Evolutionary conservation across 2,888 invertebrate genomes (phyloP).

Genomic region (Tipula confusa): DNA sequence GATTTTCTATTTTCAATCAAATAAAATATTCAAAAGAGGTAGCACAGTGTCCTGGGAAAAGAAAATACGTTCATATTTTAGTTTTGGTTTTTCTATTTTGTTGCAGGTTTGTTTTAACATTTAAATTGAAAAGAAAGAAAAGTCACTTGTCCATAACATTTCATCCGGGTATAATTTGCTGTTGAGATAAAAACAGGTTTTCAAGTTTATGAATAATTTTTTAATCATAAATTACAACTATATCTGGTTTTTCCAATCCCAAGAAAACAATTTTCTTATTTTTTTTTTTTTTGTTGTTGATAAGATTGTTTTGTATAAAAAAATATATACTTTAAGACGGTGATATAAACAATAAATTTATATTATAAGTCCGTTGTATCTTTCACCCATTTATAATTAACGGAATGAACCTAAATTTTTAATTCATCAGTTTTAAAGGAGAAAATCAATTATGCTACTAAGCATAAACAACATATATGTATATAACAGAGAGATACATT

Average conservation of each 20-base stretch:
- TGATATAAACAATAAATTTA: neutral
- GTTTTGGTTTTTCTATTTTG: neutral
- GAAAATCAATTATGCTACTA: neutral
- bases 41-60: neutral
- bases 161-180: neutral
- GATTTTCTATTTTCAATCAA: neutral
- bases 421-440: neutral
- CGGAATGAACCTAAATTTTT: neutral
- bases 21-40: conserved; percentile 12
- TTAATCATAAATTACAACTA: neutral
- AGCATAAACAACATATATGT: neutral
- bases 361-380: neutral
- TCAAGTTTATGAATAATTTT: neutral
- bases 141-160: neutral
- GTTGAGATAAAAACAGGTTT: neutral
- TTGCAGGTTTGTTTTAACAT: neutral
- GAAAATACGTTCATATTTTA: neutral
- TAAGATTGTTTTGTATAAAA: neutral
- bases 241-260: neutral
- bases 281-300: neutral
- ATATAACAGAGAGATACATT: neutral
- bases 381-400: neutral
- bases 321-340: neutral
- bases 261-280: neutral
- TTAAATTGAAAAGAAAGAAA: neutral